Evolutionary conservation across 2,888 invertebrate genomes (phyloP), one percentile per base, ranked within the genome.

Genomic region (Euproctis similis): DNA sequence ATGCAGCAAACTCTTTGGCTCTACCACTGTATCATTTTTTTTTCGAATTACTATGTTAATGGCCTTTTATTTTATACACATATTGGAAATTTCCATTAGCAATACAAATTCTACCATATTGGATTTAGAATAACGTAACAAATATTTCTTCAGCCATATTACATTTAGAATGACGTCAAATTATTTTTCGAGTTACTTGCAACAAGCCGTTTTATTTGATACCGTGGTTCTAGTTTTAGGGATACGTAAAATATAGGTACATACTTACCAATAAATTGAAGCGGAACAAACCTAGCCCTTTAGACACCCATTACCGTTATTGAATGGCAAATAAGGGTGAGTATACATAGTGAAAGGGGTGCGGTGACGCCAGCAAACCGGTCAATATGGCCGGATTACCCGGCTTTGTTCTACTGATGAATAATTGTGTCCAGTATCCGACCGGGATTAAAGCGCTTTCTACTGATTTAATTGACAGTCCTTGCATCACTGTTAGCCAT

Each of bases 391-490:
- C 55, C 57, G 74, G 75, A 74, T 81, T 77, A 78, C 64, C 54
- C 53, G 62, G 78, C 71, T 76, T 77, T 76, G 71, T 75, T 58
- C 62, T 57, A 57, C 71, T 76, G 77, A 78, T 80, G 80, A 81
- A 80, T 81, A 78, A 78, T 77, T 77, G 74, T 76, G 75, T 73
- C 76, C 77, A 66, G 59, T 63, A 59, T 59, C 68, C 73, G 69
- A 67, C 67, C 70, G 63, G 76, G 75, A 71, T 76, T 78, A 71
- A 72, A 66, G 62, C 63, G 76, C 70, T 77, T 72, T 75, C 74
- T 72, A 63, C 63, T 75, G 74, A 80, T 78, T 77, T 76, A 77
- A 80, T 80, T 78, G 78, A 77, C 75, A 73, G 73, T 70, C 63
- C 74, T 60, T 60, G 60, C 64, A 70, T 75, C 69, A 76, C 76